Evolutionary conservation across 2,797 vertebrate species (phyloP).

Genomic region (Melanotaenia boesemani): DNA sequence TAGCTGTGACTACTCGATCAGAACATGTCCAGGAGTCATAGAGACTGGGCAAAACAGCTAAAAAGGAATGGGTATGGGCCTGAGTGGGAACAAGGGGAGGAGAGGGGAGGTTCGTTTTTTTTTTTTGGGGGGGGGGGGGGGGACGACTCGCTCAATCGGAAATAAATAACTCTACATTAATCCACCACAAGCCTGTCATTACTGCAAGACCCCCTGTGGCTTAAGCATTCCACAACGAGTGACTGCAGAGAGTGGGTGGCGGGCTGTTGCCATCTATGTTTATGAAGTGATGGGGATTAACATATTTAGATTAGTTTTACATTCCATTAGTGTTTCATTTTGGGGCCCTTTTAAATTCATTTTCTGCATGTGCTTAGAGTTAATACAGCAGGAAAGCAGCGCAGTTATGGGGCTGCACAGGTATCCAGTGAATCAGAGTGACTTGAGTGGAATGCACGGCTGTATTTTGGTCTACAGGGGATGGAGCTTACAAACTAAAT

Average conservation of each 20-base stretch:
- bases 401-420: conserved; percentile 38
- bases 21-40: conserved; percentile 61
- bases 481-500: conserved; percentile 53
- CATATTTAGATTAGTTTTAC: conserved; percentile 86
- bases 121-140: conserved; percentile 36
- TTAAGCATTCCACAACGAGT: conserved; percentile 78
- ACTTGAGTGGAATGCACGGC: conserved; percentile 56
- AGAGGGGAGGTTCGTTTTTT: too few species aligned
- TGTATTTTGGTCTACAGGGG: conserved; percentile 47
- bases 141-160: conserved; percentile 74
- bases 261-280: conserved; percentile 68
- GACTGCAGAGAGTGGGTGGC: conserved; percentile 73
- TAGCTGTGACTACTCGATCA: conserved; percentile 44
- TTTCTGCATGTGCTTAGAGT: conserved; percentile 48
- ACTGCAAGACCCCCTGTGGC: conserved; percentile 80
- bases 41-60: conserved; percentile 51
- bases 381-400: conserved; percentile 36
- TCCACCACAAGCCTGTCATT: conserved; percentile 79
- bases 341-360: conserved; percentile 68
- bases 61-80: conserved; percentile 13
- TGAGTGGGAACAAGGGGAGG: conserved; percentile 20
- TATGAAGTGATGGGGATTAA: conserved; percentile 80
- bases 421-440: conserved; percentile 63
- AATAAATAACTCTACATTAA: conserved; percentile 85
- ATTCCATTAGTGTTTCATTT: conserved; percentile 82